A percentile compares a stretch with the other conserved stretches of the same genome.
Conservation (phyloP, 2,888 invertebrate species). For the Automeris io region DNA sequence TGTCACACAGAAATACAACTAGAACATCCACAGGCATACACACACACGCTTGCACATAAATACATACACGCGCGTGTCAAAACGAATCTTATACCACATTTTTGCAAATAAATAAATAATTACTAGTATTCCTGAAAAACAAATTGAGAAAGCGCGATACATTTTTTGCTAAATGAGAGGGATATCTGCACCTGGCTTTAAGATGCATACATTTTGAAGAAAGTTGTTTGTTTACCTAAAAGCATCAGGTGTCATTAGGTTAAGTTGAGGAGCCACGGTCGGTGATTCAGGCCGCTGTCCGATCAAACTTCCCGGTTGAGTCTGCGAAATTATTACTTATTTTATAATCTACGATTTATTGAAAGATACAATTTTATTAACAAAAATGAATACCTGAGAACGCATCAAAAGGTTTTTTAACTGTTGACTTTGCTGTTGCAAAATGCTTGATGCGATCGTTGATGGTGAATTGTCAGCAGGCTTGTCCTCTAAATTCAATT, state of each 20-base stretch:
- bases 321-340: conserved; percentile 26
- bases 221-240: conserved; percentile 75
- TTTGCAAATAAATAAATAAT: background rate
- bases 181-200: too few relatives aligned
- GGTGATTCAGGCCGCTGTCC: conserved; percentile 57
- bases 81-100: background rate
- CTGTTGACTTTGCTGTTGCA: conserved; percentile 71
- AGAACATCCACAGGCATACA: too few relatives aligned
- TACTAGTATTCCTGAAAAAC: too few relatives aligned
- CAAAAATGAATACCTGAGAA: conserved; percentile 41
- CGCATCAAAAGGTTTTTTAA: conserved; percentile 67
- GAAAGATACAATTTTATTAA: background rate
- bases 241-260: conserved; percentile 92
- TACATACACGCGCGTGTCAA: background rate
- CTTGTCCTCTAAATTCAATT: conserved; percentile 38
- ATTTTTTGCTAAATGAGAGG: too few relatives aligned
- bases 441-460: conserved; percentile 46
- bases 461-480: conserved; percentile 26
- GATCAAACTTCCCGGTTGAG: conserved; percentile 53
- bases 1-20: too few relatives aligned
- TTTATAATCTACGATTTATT: conserved; percentile 4
- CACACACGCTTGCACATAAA: background rate
- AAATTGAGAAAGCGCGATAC: too few relatives aligned
- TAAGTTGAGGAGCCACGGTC: conserved; percentile 63
- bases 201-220: too few relatives aligned